A percentile compares a stretch with the other conserved stretches of the same genome.
These are phyloP conservation scores for Coilia nasus DNA, from an alignment of 2,797 vertebrate genomes.

Conservation along the genomic window DNA sequence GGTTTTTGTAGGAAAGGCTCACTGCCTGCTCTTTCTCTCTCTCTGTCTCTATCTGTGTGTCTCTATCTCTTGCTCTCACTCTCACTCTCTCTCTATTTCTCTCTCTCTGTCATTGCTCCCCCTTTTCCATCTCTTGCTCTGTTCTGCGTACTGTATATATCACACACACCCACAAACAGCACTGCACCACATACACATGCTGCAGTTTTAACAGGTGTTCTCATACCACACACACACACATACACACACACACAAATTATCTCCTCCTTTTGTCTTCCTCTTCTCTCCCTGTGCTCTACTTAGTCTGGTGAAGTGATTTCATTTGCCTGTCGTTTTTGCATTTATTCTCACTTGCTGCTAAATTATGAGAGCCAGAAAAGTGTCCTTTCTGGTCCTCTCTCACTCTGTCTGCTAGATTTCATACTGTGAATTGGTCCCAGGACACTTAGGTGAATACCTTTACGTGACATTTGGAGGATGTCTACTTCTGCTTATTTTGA, in stretches of 20 bases:
- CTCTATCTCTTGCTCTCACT: not conserved
- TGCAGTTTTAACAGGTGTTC: not conserved
- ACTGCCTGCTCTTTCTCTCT: not conserved
- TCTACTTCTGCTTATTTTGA: slow-evolving; percentile 19
- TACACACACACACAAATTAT: not conserved
- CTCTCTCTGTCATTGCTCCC: not conserved
- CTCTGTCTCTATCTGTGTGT: not conserved
- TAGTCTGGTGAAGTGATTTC: not conserved
- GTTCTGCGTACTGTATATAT: too few relatives aligned
- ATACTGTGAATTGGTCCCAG: not conserved
- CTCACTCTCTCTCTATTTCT: not conserved
- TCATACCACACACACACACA: not conserved
- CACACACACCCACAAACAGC: not conserved
- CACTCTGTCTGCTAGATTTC: not conserved
- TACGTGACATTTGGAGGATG: not conserved
- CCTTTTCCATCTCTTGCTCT: not conserved
- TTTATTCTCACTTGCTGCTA: not conserved
- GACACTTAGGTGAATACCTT: not conserved
- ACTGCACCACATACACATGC: not conserved
- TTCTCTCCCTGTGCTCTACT: not conserved
- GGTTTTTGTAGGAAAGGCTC: slow-evolving; percentile 40
- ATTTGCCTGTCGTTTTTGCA: not conserved
- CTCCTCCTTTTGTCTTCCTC: not conserved
- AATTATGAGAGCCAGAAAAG: not conserved
- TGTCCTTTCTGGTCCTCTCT: not conserved